These are phyloP conservation scores for Mercenaria mercenaria DNA, from an alignment of 1,140 invertebrate genomes.

Conservation along the genomic window DNA sequence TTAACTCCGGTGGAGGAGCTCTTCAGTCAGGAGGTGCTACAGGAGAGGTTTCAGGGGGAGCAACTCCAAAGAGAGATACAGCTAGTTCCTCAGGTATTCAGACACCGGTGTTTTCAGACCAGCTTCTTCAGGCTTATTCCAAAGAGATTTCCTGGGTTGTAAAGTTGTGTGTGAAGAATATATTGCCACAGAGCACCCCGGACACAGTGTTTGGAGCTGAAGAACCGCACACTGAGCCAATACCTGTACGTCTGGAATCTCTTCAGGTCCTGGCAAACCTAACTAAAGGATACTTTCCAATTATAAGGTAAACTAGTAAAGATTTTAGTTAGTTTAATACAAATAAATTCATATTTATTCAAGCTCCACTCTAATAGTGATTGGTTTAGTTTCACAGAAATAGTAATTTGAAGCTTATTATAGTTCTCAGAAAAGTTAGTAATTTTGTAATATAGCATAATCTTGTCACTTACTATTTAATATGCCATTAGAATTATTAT, in stretches of 20 bases:
- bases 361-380: too few species aligned
- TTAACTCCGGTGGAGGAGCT: constrained; percentile 37
- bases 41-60: constrained; percentile 56
- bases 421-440: too few species aligned
- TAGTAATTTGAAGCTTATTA: too few species aligned
- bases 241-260: constrained; percentile 91
- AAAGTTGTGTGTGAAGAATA: constrained; percentile 84
- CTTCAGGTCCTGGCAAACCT: constrained; percentile 92
- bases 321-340: too few species aligned
- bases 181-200: constrained; percentile 72
- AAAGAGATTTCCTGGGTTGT: constrained; percentile 84
- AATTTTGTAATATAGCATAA: too few species aligned
- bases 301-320: constrained; percentile 85
- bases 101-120: constrained; percentile 80
- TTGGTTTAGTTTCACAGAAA: too few species aligned
- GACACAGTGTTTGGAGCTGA: constrained; percentile 50
- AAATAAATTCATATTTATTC: background rate
- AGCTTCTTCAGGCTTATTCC: constrained; percentile 73
- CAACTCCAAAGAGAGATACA: constrained; percentile 67
- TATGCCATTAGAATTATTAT: too few species aligned
- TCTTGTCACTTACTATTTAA: too few species aligned
- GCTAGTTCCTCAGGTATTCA: constrained; percentile 71
- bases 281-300: constrained; percentile 89
- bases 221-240: constrained; percentile 74
- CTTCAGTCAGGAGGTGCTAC: constrained; percentile 26